Conservation (phyloP, 1,140 invertebrate species). For the Microvelia longipes region DNA sequence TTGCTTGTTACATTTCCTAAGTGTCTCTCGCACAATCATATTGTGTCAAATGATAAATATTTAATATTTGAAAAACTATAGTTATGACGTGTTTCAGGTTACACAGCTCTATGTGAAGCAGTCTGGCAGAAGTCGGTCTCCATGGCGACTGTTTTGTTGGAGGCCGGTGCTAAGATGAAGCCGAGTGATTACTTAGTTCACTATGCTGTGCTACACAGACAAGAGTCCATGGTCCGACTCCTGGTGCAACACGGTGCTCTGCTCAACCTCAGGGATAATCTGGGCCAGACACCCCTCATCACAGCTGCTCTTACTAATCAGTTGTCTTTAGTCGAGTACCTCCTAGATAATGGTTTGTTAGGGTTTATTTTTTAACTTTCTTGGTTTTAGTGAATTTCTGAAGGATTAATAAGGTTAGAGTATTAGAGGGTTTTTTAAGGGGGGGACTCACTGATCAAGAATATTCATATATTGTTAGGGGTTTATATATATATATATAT, state of each 20-base stretch:
- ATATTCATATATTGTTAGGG: no score
- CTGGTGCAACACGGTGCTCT: conserved; percentile 35
- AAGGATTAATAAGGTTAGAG: background rate
- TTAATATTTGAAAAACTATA: no score
- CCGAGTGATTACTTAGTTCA: conserved; percentile 41
- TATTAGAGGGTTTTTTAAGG: background rate
- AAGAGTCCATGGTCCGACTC: conserved; percentile 33
- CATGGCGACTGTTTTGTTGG: conserved; percentile 32
- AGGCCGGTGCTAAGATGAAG: conserved; percentile 38
- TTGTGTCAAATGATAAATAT: no score
- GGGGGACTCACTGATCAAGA: no score
- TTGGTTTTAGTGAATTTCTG: conserved; percentile 14
- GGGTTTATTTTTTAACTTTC: no score
- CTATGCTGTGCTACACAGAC: conserved; percentile 35
- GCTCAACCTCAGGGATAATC: conserved; percentile 35
- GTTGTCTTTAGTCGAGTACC: conserved; percentile 32
- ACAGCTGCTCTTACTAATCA: conserved; percentile 40
- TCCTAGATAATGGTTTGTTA: conserved; percentile 34
- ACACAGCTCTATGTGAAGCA: conserved; percentile 38
- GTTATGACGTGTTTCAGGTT: no score
- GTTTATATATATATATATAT: no score
- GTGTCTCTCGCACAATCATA: no score
- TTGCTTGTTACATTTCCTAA: no score
- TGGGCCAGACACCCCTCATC: conserved; percentile 43
- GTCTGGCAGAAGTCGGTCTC: conserved; percentile 33